Conservation (phyloP, 2,888 invertebrate species). For the Caenorhabditis sinica region DNA sequence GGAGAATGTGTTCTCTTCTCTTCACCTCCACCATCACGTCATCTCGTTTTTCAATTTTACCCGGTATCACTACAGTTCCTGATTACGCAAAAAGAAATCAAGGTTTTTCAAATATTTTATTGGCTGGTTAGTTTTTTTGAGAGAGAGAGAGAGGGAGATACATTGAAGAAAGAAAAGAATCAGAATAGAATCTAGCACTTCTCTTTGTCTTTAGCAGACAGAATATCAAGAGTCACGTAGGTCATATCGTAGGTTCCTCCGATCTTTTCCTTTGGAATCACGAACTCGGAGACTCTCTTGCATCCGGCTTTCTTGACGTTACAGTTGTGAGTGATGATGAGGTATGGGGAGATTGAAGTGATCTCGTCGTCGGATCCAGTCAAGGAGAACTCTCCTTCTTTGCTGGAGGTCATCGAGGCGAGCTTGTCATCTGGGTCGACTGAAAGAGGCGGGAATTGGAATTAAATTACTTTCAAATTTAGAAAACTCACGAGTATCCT, state of each 20-base stretch:
- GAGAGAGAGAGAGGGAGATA: neutral
- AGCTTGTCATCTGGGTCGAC: slow-evolving; percentile 67
- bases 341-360: slow-evolving; percentile 63
- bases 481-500: slow-evolving; percentile 65
- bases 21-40: neutral
- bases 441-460: slow-evolving; percentile 30
- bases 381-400: slow-evolving; percentile 65
- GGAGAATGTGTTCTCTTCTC: neutral
- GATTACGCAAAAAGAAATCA: slow-evolving; percentile 45
- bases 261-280: slow-evolving; percentile 62
- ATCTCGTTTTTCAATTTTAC: neutral
- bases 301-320: slow-evolving; percentile 68
- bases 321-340: slow-evolving; percentile 65
- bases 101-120: slow-evolving; percentile 49
- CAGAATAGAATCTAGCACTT: slow-evolving; percentile 52
- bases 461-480: too few relatives aligned
- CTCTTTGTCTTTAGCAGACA: slow-evolving; percentile 64
- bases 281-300: slow-evolving; percentile 56
- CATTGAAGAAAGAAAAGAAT: neutral
- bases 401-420: slow-evolving; percentile 42
- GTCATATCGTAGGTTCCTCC: slow-evolving; percentile 66
- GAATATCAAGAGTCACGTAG: slow-evolving; percentile 66
- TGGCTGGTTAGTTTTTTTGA: neutral
- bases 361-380: slow-evolving; percentile 61
- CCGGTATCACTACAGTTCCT: neutral